A percentile compares a stretch with the other conserved stretches of the same genome.
Evolutionary conservation across 2,113 vertebrate genomes (phyloP).

Genomic region (Perognathus longimembris): DNA sequence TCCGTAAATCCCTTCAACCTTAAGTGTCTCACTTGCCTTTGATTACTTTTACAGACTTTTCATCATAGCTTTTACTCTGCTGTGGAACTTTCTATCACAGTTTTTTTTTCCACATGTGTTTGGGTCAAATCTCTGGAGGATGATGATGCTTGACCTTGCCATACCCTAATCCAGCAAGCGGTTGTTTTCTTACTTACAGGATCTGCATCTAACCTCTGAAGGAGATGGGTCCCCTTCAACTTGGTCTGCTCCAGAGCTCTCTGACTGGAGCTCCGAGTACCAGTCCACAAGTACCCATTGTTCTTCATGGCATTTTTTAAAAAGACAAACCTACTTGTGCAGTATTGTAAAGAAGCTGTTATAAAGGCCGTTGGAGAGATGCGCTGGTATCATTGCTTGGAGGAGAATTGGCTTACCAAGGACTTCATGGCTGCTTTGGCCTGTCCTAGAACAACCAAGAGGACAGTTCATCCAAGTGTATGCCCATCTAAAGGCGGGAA

Average conservation of each 20-base stretch:
- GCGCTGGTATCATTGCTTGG: not conserved
- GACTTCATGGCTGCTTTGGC: not conserved
- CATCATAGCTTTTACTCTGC: not conserved
- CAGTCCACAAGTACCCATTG: not conserved
- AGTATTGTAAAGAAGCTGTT: not conserved
- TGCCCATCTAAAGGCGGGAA: constrained; percentile 59
- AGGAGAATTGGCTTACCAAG: not conserved
- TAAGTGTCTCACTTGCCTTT: not conserved
- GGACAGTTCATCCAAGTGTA: constrained; percentile 20
- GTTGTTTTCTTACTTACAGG: not conserved
- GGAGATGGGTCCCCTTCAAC: not conserved
- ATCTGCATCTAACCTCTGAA: not conserved
- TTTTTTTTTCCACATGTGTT: not conserved
- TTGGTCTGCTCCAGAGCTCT: not conserved
- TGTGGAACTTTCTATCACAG: no score
- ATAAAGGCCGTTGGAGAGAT: not conserved
- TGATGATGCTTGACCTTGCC: not conserved
- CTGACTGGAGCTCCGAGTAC: not conserved
- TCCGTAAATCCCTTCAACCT: not conserved
- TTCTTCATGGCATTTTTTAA: not conserved
- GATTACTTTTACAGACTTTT: not conserved
- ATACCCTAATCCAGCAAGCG: no score
- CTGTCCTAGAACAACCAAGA: not conserved
- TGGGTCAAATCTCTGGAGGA: not conserved
- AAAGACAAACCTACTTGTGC: not conserved